Conservation (phyloP, 2,797 vertebrate species). For the Pelobates cultripes region DNA sequence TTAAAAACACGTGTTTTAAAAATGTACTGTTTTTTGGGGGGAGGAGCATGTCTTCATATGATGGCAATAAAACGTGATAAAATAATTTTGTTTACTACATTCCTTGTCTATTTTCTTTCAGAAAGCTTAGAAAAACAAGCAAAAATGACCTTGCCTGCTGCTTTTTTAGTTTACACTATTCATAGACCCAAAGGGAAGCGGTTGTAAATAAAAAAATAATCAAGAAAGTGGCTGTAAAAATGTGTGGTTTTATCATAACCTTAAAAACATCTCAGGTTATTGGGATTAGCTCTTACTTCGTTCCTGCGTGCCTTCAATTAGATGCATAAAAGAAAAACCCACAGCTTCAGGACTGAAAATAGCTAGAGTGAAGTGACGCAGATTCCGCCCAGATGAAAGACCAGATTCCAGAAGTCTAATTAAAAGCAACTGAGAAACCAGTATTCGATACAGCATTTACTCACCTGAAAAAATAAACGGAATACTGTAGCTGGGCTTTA, state of each 20-base stretch:
- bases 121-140: slow-evolving; percentile 8
- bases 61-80: slow-evolving; percentile 8
- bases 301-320: slow-evolving; percentile 83
- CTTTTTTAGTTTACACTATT: slow-evolving; percentile 42
- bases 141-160: slow-evolving; percentile 26
- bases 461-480: slow-evolving; percentile 96
- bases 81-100: slow-evolving; percentile 44
- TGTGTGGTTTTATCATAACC: slow-evolving; percentile 71
- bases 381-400: slow-evolving; percentile 83
- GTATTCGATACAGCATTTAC: slow-evolving; percentile 82
- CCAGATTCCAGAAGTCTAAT: slow-evolving; percentile 87
- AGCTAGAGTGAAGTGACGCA: slow-evolving; percentile 76
- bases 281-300: slow-evolving; percentile 74
- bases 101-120: slow-evolving; percentile 6
- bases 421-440: slow-evolving; percentile 89
- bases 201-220: slow-evolving; percentile 59
- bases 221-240: slow-evolving; percentile 67
- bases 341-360: slow-evolving; percentile 76
- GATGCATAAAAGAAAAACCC: slow-evolving; percentile 76
- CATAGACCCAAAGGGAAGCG: slow-evolving; percentile 55
- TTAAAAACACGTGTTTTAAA: neutral
- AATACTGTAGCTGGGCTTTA: slow-evolving; percentile 69
- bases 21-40: neutral
- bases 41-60: neutral
- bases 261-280: slow-evolving; percentile 68